A percentile compares a stretch with the other conserved stretches of the same genome.
phyloP scores from a whole-genome alignment of 2,113 vertebrate species.

The Crotalus tigris region DNA sequence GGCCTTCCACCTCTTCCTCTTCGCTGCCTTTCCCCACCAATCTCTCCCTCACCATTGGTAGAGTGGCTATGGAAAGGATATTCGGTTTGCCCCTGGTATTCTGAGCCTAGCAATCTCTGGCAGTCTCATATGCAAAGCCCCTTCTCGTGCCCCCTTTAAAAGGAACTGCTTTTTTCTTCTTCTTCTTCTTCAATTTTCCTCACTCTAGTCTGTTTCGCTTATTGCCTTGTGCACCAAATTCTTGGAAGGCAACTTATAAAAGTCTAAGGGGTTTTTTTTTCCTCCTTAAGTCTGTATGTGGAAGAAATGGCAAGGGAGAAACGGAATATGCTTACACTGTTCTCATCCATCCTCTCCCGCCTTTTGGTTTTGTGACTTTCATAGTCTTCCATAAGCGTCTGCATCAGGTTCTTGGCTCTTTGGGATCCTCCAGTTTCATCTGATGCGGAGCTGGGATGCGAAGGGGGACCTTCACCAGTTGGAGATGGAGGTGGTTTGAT shows the following conservation, averaged over 20 bases:
- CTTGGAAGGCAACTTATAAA: neutral
- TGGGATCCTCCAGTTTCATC: constrained; percentile 85
- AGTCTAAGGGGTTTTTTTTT: neutral
- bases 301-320: constrained; percentile 38
- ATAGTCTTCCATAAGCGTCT: constrained; percentile 97
- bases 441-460: constrained; percentile 71
- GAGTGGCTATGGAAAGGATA: neutral
- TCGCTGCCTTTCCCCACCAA: neutral
- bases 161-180: neutral
- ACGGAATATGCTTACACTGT: constrained; percentile 80
- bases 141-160: neutral
- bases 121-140: neutral
- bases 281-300: neutral
- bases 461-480: constrained; percentile 79
- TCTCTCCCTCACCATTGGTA: too few species aligned
- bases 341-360: constrained; percentile 89
- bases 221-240: neutral
- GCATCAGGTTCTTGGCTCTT: constrained; percentile 93
- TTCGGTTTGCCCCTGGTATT: too few species aligned
- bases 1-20: neutral
- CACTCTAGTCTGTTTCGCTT: neutral
- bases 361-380: constrained; percentile 95
- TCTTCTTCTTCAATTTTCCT: neutral
- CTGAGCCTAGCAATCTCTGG: neutral
- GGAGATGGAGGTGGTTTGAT: constrained; percentile 85